Base-by-base conservation (phyloP, 2,113 vertebrate species). In the Brachionichthys hirsutus region DNA sequence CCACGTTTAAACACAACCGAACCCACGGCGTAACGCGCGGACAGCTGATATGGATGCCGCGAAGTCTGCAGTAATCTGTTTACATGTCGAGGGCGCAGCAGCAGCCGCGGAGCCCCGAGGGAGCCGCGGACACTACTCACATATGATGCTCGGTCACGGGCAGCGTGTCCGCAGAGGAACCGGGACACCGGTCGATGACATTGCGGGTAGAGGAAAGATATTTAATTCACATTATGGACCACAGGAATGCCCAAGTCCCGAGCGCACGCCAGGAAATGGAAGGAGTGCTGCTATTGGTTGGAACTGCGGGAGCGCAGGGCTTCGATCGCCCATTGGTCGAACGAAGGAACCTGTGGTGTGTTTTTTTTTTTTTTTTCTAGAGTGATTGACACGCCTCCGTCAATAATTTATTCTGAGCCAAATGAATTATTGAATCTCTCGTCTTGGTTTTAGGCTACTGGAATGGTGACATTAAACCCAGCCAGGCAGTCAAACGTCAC, bases 191-290 rank as follows among this genome's bases (percentile, higher is more conserved):
- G 44, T n/a, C 67, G 43, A 20, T 55, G 53, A 71, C 77, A 66
- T 57, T 43, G 11, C 50, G 30, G 30, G 60, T 43, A 40, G 42
- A 4, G 58, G 43, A 40, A 40, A 4, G 38, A 2, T 13, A 6
- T 69, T 79, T 77, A 48, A 81, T 78, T 83, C 64, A 34, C 77
- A 73, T 77, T 55, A 22, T 30, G 62, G 51, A 60, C 22, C 66
- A 46, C 59, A 75, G 72, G 64, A 73, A 82, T 75, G 78, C 64
- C 41, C 41, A 66, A 67, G 73, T 84, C 81, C 6, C 2, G 22
- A 47, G 43, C 19, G 38, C 73, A 74, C 83, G 84, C 88, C 89
- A 83, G 87, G 90, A 90, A 92, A 83, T 79, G 77, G 72, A 62
- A 67, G 78, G 72, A 67, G 80, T 8, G 74, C 2, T 0, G 12